Conservation (phyloP, 2,113 vertebrate genomes). For the Corvus cornix region DNA sequence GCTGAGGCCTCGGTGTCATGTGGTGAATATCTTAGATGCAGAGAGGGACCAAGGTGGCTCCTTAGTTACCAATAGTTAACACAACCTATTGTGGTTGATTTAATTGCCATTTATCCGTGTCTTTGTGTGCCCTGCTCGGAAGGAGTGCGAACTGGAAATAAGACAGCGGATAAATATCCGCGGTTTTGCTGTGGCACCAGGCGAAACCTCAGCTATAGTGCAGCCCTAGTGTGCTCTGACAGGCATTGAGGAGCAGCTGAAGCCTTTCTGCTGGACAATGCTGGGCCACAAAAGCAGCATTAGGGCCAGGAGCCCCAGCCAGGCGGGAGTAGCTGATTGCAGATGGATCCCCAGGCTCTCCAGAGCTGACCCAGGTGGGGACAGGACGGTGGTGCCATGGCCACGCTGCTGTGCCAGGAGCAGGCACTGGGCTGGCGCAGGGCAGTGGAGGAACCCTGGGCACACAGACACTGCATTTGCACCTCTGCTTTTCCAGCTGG, state of each 20-base stretch:
- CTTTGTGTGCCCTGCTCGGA: not conserved
- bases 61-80: conserved; percentile 39
- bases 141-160: not conserved
- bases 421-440: not conserved
- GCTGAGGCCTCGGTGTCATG: not conserved
- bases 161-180: not conserved
- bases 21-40: not conserved
- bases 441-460: rapidly evolving
- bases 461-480: rapidly evolving
- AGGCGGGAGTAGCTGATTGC: conserved; percentile 18
- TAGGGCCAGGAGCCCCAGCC: not conserved
- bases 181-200: not conserved
- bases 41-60: conserved; percentile 38
- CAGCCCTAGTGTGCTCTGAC: conserved; percentile 4
- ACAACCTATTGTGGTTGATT: conserved; percentile 15
- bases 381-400: rapidly evolving
- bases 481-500: not conserved
- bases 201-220: not conserved
- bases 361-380: not conserved
- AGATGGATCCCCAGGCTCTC: not conserved
- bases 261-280: conserved; percentile 22
- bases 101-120: not conserved
- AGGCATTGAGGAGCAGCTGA: conserved; percentile 8
- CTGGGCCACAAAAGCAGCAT: conserved; percentile 33
- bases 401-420: rapidly evolving